Conservation (phyloP, 92 coral and sea anemone genomes). For the Parazoanthus darwini region DNA sequence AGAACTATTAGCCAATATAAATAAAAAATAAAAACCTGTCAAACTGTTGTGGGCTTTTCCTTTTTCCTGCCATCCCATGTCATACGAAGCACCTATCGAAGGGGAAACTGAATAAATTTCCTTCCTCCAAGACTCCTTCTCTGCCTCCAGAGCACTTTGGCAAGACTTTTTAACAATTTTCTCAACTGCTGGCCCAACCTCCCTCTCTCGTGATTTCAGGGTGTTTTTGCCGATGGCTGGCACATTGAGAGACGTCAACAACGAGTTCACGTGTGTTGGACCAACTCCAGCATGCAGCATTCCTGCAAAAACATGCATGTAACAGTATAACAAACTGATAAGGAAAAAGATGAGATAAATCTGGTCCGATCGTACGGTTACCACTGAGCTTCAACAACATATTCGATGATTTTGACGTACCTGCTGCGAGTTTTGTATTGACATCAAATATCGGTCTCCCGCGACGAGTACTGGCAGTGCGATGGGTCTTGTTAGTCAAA, state of each 20-base stretch:
- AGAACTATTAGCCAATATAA: too few relatives aligned
- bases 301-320: slow-evolving; percentile 26
- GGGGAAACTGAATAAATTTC: not conserved
- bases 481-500: slow-evolving; percentile 41
- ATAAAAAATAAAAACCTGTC: slow-evolving; percentile 8
- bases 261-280: slow-evolving; percentile 45
- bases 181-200: slow-evolving; percentile 32
- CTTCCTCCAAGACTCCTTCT: not conserved
- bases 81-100: slow-evolving; percentile 8
- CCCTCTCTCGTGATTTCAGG: slow-evolving; percentile 41
- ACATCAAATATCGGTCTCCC: slow-evolving; percentile 49
- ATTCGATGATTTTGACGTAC: not conserved
- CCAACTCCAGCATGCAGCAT: slow-evolving; percentile 64
- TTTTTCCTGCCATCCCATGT: slow-evolving; percentile 47
- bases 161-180: not conserved
- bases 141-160: not conserved
- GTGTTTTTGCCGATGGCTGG: slow-evolving; percentile 40
- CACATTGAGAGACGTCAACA: slow-evolving; percentile 51
- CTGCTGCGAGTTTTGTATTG: slow-evolving; percentile 47
- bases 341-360: not conserved
- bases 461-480: slow-evolving; percentile 5
- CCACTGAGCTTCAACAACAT: not conserved
- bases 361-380: not conserved
- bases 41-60: slow-evolving; percentile 1
- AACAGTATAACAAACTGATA: not conserved